Evolutionary conservation across 2,888 invertebrate species (phyloP).

Genomic region (Cloeon dipterum): DNA sequence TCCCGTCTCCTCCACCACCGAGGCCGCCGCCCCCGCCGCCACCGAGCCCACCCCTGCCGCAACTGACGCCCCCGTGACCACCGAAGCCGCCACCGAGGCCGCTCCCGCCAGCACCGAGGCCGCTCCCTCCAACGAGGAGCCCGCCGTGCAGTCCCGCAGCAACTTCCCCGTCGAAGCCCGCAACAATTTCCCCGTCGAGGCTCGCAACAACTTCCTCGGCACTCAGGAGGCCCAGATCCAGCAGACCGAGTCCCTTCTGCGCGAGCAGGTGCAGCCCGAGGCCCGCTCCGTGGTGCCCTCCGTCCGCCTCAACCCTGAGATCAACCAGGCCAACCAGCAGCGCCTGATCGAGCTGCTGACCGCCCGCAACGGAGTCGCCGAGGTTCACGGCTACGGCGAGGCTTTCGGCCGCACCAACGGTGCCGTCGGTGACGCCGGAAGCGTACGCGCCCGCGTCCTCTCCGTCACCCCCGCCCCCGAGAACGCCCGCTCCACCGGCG

Average conservation of each 20-base stretch:
- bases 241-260: neutral
- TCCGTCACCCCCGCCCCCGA: conserved; percentile 30
- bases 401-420: conserved; percentile 14
- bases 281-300: conserved; percentile 13
- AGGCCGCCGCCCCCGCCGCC: conserved; percentile 9
- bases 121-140: neutral
- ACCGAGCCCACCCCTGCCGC: conserved; percentile 11
- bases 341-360: conserved; percentile 25
- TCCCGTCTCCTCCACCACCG: conserved; percentile 6
- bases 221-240: conserved; percentile 1
- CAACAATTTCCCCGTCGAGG: no score
- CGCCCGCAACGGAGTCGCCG: conserved; percentile 16
- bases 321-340: conserved; percentile 21
- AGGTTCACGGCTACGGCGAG: conserved; percentile 16
- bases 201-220: conserved; percentile 1
- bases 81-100: neutral
- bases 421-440: conserved; percentile 20
- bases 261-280: neutral
- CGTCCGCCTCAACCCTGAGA: conserved; percentile 15
- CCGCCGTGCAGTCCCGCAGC: neutral
- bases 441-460: conserved; percentile 26
- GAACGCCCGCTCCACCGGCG: conserved; percentile 23
- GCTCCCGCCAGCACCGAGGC: conserved; percentile 11
- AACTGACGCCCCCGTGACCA: neutral
- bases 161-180: neutral